These are phyloP conservation scores for Periophthalmus magnuspinnatus DNA, from an alignment of 2,797 vertebrate species.

Conservation along the genomic window DNA sequence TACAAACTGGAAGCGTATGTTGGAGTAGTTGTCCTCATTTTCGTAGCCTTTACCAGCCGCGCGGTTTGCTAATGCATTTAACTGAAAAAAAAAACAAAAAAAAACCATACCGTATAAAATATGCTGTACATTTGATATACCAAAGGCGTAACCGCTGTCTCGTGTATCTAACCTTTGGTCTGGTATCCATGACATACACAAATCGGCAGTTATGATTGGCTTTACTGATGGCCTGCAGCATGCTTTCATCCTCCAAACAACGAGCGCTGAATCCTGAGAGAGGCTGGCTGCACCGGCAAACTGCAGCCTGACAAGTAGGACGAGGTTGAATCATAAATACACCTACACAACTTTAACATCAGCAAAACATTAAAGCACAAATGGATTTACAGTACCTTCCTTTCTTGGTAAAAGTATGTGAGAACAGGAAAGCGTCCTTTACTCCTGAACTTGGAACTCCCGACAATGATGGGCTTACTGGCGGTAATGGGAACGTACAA, in stretches of 20 bases:
- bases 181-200: conserved; percentile 96
- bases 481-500: conserved; percentile 91
- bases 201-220: conserved; percentile 90
- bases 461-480: conserved; percentile 95
- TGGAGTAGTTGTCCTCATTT: conserved; percentile 98
- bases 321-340: conserved; percentile 11
- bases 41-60: conserved; percentile 99
- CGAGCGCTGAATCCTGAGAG: conserved; percentile 97
- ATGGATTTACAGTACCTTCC: conserved; percentile 85
- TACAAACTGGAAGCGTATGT: conserved; percentile 98
- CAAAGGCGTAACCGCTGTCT: neutral
- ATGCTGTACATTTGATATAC: neutral
- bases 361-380: neutral
- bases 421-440: conserved; percentile 99
- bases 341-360: neutral
- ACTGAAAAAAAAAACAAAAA: conserved; percentile 75
- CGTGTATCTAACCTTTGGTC: conserved; percentile 84
- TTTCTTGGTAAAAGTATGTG: conserved; percentile 93
- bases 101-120: neutral
- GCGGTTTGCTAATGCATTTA: conserved; percentile 96
- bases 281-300: conserved; percentile 97
- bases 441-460: conserved; percentile 98
- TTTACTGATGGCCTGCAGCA: conserved; percentile 96
- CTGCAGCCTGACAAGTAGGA: conserved; percentile 83
- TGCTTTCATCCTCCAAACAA: conserved; percentile 93